phyloP scores from a whole-genome alignment of 2,888 invertebrate genomes.

The Acleris emargana region DNA sequence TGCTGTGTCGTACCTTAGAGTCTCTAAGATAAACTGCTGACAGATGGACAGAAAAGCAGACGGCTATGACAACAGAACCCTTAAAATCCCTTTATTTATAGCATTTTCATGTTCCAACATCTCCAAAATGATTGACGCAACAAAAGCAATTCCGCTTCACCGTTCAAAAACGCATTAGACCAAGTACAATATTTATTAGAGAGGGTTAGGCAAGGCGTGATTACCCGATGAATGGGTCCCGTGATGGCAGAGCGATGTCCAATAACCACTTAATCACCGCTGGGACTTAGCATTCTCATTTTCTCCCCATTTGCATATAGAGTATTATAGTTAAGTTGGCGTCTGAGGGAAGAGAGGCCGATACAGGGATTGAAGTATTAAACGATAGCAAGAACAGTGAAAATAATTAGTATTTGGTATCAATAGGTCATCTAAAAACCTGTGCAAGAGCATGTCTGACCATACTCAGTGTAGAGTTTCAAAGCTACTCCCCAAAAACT shows the following conservation, averaged over 20 bases:
- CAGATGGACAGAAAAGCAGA: no score
- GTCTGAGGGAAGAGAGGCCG: constrained; percentile 35
- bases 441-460: no score
- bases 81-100: no score
- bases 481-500: no score
- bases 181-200: constrained; percentile 5
- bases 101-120: no score
- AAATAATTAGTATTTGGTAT: no score
- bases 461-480: no score
- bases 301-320: constrained; percentile 68
- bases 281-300: constrained; percentile 57
- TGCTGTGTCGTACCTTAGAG: no score
- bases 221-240: constrained; percentile 5
- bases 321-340: constrained; percentile 44
- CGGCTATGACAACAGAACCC: no score
- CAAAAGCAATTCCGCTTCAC: neutral
- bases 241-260: constrained; percentile 30
- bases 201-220: constrained; percentile 8
- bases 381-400: neutral
- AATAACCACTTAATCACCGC: constrained; percentile 55
- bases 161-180: neutral
- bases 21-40: no score
- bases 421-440: no score
- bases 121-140: no score
- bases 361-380: neutral